Percentiles rank a stretch among this genome's conserved stretches.
Conservation (phyloP, 2,888 invertebrate species). For the Toxonevra muliebris region DNA sequence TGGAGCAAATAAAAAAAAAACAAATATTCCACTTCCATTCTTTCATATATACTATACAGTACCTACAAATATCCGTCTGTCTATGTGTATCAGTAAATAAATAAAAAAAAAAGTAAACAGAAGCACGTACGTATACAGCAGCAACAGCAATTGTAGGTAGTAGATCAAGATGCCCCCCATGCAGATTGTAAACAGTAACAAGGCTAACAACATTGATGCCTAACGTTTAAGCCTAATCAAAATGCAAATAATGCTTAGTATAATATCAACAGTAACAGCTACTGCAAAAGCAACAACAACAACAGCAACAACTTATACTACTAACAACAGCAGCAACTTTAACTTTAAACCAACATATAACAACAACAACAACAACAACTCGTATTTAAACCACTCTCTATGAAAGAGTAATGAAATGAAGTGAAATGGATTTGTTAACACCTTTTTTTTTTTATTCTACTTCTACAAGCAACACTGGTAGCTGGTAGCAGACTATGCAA, state of each 20-base stretch:
- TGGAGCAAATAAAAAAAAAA: no score
- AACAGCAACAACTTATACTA: no score
- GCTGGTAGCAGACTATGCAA: neutral
- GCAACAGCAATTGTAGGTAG: conserved; percentile 18
- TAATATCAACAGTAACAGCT: conserved; percentile 40
- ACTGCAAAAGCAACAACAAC: neutral
- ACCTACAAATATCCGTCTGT: no score
- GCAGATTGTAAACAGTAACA: conserved; percentile 42
- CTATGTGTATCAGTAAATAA: no score
- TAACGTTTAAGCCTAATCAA: conserved; percentile 51
- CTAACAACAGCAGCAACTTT: neutral
- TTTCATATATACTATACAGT: no score
- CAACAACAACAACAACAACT: no score
- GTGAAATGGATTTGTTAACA: conserved; percentile 58
- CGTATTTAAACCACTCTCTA: no score
- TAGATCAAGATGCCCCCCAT: conserved; percentile 28
- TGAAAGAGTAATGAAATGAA: neutral
- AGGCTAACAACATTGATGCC: conserved; percentile 31
- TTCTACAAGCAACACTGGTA: neutral
- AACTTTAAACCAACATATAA: neutral
- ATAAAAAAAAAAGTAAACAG: no score
- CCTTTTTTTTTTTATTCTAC: conserved; percentile 38
- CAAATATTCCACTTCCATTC: no score
- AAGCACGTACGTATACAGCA: neutral
- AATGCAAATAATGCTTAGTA: conserved; percentile 55